Base-by-base conservation (phyloP, 1,140 invertebrate species). In the Tetragnatha versicolor region DNA sequence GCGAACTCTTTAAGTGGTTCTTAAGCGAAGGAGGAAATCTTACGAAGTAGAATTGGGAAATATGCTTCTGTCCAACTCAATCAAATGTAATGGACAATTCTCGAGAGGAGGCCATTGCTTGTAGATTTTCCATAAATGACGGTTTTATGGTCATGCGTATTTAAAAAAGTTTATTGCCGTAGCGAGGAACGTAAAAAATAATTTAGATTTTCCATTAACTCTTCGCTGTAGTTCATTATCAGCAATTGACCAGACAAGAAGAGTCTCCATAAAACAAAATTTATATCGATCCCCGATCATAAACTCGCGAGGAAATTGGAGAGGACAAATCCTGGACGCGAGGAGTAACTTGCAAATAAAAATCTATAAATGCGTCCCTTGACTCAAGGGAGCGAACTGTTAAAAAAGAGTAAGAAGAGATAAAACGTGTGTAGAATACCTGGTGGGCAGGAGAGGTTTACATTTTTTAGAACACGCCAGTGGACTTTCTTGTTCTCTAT, bases 391-490 rank as follows among this genome's bases (percentile, higher is more conserved):
- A 72, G 51, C 55, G 58, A 72, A 72, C 69, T 72, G 69, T 72
- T 72, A 72, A 72, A 72, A 58, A 72, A 72, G 69, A 55, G 58
- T 72, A 72, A 72, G 69, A 72, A 72, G 69, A 35, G 69, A 72
- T 72, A 72, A 72, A 72, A 72, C 69, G 69, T 72, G 69, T 55
- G 69, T 58, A 72, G 69, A 72, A 72, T 72, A 27, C 69, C 69
- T 72, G 29, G 69, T 58, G 69, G 68, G 49, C 39, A 72, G 33
- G n/a, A n/a, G n/a, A n/a, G n/a, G n/a, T n/a, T n/a, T n/a, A n/a
- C n/a, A n/a, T n/a, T n/a, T n/a, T n/a, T n/a, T n/a, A n/a, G n/a
- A n/a, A n/a, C n/a, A n/a, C n/a, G n/a, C n/a, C n/a, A n/a, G n/a
- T n/a, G n/a, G n/a, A n/a, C n/a, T n/a, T n/a, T n/a, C n/a, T n/a